Conservation (phyloP, 2,888 invertebrate species). For the Coenonympha glycerion region DNA sequence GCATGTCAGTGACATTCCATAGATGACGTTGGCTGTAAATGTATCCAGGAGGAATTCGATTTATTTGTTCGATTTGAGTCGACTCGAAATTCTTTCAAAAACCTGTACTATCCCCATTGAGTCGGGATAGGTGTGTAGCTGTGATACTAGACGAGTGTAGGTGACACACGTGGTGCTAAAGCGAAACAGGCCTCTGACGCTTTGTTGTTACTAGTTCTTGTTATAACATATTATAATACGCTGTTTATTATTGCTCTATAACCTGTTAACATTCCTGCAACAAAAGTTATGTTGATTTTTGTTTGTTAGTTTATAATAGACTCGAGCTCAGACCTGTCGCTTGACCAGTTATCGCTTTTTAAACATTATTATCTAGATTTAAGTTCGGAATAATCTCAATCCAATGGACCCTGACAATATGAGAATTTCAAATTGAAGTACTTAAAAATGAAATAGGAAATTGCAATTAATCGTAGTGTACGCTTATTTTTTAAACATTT, state of each 20-base stretch:
- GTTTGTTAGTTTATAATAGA: conserved; percentile 67
- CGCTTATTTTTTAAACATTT: conserved; percentile 69
- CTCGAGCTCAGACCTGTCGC: conserved; percentile 53
- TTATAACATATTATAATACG: conserved; percentile 53
- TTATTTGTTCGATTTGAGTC: too few species aligned
- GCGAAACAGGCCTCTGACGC: conserved; percentile 59
- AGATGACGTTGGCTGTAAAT: too few species aligned
- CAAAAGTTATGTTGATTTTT: conserved; percentile 70
- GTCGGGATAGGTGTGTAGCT: conserved; percentile 40
- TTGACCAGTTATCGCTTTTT: conserved; percentile 62
- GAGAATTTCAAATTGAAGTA: conserved; percentile 66
- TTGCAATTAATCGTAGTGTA: conserved; percentile 54
- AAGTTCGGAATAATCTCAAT: conserved; percentile 56
- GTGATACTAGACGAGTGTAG: conserved; percentile 42
- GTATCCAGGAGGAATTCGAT: too few species aligned
- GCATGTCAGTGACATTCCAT: too few species aligned
- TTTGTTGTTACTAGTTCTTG: conserved; percentile 66
- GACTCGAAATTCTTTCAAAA: too few species aligned
- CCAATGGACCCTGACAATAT: conserved; percentile 54
- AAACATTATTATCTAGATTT: conserved; percentile 54
- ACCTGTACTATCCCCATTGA: too few species aligned
- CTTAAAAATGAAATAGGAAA: conserved; percentile 53
- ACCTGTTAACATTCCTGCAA: conserved; percentile 74
- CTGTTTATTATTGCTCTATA: conserved; percentile 67
- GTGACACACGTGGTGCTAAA: conserved; percentile 63